These are phyloP conservation scores for Platichthys flesus DNA, from an alignment of 2,113 vertebrate genomes.

Conservation along the genomic window DNA sequence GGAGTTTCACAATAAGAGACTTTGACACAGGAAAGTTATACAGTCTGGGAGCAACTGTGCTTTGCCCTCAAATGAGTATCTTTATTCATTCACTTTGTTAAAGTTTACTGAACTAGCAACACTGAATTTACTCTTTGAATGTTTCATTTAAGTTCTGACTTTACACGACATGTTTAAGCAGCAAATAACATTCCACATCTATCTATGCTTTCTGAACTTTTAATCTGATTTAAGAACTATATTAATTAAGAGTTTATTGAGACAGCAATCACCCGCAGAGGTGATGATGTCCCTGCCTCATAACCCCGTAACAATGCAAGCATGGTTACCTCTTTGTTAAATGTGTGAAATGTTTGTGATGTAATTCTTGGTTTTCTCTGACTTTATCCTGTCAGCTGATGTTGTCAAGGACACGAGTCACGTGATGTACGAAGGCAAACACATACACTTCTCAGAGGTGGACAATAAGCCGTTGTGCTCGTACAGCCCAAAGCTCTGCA, in stretches of 20 bases:
- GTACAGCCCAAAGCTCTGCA: conserved; percentile 99
- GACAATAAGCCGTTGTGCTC: conserved; percentile 99
- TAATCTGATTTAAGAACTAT: not conserved
- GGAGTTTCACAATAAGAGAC: conserved; percentile 1
- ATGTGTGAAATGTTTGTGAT: conserved; percentile 27
- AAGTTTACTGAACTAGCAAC: too few species aligned
- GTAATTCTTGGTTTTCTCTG: conserved; percentile 51
- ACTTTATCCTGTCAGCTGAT: conserved; percentile 92
- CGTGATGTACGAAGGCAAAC: conserved; percentile 99
- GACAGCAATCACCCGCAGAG: not conserved
- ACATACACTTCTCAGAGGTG: conserved; percentile 99
- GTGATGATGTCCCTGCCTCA: not conserved
- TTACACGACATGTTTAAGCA: not conserved
- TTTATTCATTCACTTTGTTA: too few species aligned
- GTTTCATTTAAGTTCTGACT: not conserved
- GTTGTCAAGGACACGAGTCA: conserved; percentile 99
- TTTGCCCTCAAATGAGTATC: not conserved
- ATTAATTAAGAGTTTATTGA: not conserved
- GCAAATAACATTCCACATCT: not conserved
- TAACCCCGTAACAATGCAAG: not conserved
- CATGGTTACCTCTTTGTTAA: not conserved
- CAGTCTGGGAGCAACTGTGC: not conserved
- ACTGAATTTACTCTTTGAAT: too few species aligned
- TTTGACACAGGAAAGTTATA: not conserved
- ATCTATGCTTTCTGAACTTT: not conserved